Conservation (phyloP, 2,797 vertebrate genomes). For the Coluber constrictor region DNA sequence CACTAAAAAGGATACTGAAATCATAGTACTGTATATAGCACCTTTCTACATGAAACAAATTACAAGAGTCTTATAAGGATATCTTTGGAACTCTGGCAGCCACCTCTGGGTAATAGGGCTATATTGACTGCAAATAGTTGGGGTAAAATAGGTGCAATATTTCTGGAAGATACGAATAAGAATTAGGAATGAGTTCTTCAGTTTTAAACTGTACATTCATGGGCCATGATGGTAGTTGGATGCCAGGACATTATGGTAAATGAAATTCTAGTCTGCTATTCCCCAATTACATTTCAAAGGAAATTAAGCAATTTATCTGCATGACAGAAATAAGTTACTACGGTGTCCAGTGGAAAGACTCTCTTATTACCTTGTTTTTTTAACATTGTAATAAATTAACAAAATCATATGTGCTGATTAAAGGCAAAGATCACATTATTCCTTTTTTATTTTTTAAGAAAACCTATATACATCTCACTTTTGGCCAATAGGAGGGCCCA, state of each 20-base stretch:
- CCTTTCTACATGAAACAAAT: background rate
- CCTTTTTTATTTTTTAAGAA: slow-evolving; percentile 33
- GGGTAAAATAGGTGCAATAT: slow-evolving; percentile 44
- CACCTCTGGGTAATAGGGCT: slow-evolving; percentile 17
- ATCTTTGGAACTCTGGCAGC: slow-evolving; percentile 35
- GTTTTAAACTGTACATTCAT: slow-evolving; percentile 52
- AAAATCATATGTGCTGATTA: slow-evolving; percentile 17
- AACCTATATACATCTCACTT: slow-evolving; percentile 24
- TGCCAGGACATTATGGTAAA: slow-evolving; percentile 45
- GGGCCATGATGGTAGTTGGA: slow-evolving; percentile 4
- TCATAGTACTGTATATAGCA: background rate
- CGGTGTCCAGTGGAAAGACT: slow-evolving; percentile 45
- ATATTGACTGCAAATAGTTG: slow-evolving; percentile 8
- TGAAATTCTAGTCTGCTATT: slow-evolving; percentile 44
- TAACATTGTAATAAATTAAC: slow-evolving; percentile 11
- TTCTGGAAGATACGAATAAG: slow-evolving; percentile 43
- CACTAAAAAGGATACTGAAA: background rate
- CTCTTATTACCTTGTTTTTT: slow-evolving; percentile 27
- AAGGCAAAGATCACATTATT: slow-evolving; percentile 6
- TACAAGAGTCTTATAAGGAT: background rate
- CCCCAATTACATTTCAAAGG: slow-evolving; percentile 41
- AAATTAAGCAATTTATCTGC: slow-evolving; percentile 39
- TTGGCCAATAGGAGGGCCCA: slow-evolving; percentile 37
- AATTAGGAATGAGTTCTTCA: slow-evolving; percentile 45
- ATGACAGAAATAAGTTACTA: slow-evolving; percentile 49